Evolutionary conservation across 35 echinoderm and acorn worm species (phyloP), one percentile per base, ranked within the genome.

Genomic region (Heliocidaris tuberculata): DNA sequence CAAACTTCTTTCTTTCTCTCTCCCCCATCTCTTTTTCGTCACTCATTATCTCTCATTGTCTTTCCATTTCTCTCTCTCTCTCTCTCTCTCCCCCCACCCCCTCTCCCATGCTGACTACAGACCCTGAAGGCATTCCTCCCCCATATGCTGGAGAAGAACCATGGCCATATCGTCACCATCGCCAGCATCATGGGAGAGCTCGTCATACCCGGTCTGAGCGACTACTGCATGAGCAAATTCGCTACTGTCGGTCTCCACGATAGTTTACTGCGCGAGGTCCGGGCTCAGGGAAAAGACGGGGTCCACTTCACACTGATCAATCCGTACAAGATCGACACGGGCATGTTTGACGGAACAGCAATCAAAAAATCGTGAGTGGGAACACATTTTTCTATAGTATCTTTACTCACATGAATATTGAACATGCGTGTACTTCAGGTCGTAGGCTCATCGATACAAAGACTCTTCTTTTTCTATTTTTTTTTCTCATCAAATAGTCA

Each of bases 91-190:
- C 10, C 50, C 50, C 2, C n/a, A 29, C 13, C 78, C 31, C 12
- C 60, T 35, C 47, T 95, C n/a, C 48, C 59, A 47, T 50, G 13
- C 49, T 6, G 27, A 71, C 56, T 94, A 16, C 94, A 99, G 98
- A 95, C 94, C 5, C 59, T 99, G 21, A 97, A 97, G 87, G 93
- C 98, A 5, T 99, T 99, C 59, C 96, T 97, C 24, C 98, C 98
- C 10, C 87, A 94, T 9, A 99, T 99, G 98, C 50, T 97, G 10
- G 95, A 95, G 21, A 93, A 88, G n/a, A 96, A 97, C 70, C 96
- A 97, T 9, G 98, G 98, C 31, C 98, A 99, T 94, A 94, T 99
- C 32, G 97, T 99, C 21, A 99, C 98, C 21, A 87, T 99, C 87
- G 97, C 98, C 4, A 97, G 97, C 50, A 85, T 97, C 19, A 95